Conservation (phyloP, 23 tunicate species). For the Styela plicata region DNA sequence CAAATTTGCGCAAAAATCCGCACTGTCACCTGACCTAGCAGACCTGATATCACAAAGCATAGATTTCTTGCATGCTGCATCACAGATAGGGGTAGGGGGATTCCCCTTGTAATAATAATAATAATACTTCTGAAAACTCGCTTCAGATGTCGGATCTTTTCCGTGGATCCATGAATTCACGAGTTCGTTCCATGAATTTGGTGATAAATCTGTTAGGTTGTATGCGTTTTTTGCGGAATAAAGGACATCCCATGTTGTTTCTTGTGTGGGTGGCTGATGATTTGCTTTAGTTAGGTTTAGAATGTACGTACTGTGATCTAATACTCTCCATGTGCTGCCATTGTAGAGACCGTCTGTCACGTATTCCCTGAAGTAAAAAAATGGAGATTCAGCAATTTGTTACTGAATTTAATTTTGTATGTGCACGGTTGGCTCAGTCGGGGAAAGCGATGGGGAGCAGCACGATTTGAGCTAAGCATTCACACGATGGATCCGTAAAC, state of each 20-base stretch:
- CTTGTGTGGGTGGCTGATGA: not conserved
- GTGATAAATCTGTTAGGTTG: conserved; percentile 36
- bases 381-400: too few relatives aligned
- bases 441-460: too few relatives aligned
- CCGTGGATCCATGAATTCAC: conserved; percentile 56
- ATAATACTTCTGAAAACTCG: conserved; percentile 63
- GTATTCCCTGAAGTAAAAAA: conserved; percentile 22
- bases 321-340: conserved; percentile 33
- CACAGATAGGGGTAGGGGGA: conserved; percentile 49
- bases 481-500: too few relatives aligned
- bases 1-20: conserved; percentile 6
- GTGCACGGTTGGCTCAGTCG: too few relatives aligned
- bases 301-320: conserved; percentile 61
- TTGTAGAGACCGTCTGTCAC: conserved; percentile 9
- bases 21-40: conserved; percentile 23
- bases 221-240: conserved; percentile 72
- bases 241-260: conserved; percentile 56
- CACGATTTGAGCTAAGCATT: too few relatives aligned
- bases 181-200: conserved; percentile 50
- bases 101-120: conserved; percentile 59
- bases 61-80: conserved; percentile 28
- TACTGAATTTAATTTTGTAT: too few relatives aligned
- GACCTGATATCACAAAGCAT: conserved; percentile 47
- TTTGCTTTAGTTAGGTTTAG: conserved; percentile 78
- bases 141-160: not conserved